phyloP scores from a whole-genome alignment of 2,113 vertebrate species.

The Ailuropoda melanoleuca region DNA sequence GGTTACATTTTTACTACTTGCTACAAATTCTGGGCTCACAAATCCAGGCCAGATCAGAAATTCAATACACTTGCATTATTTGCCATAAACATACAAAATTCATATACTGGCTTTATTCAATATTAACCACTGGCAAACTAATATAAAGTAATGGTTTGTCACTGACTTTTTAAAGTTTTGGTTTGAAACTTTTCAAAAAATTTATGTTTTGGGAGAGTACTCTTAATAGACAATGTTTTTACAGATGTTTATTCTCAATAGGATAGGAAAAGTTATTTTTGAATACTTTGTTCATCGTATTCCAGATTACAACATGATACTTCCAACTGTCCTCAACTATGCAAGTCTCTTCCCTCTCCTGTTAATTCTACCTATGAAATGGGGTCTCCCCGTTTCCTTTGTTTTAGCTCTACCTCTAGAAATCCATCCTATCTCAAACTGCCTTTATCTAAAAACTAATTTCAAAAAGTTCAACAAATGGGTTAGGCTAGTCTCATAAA shows the following conservation, averaged over 20 bases:
- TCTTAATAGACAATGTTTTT: not conserved
- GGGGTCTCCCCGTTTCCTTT: not conserved
- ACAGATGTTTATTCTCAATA: not conserved
- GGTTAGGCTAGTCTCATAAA: not conserved
- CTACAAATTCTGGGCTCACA: not conserved
- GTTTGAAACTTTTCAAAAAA: not conserved
- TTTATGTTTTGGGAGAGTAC: not conserved
- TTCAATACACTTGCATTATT: not conserved
- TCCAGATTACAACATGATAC: not conserved
- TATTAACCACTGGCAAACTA: not conserved
- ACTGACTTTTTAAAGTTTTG: slow-evolving; percentile 9
- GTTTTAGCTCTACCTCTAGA: not conserved
- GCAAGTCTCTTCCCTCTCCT: not conserved
- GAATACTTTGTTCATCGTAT: not conserved
- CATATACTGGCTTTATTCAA: not conserved
- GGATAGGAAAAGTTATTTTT: not conserved
- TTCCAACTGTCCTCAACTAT: not conserved
- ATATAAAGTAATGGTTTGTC: not conserved
- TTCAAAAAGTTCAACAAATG: not conserved
- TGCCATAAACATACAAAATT: not conserved
- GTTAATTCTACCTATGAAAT: not conserved
- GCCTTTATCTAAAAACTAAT: not conserved
- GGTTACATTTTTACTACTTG: slow-evolving; percentile 6
- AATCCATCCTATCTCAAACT: not conserved
- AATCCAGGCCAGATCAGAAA: not conserved